Base-by-base conservation (phyloP, 2,113 vertebrate species). In the Actenoides lindsayi region DNA sequence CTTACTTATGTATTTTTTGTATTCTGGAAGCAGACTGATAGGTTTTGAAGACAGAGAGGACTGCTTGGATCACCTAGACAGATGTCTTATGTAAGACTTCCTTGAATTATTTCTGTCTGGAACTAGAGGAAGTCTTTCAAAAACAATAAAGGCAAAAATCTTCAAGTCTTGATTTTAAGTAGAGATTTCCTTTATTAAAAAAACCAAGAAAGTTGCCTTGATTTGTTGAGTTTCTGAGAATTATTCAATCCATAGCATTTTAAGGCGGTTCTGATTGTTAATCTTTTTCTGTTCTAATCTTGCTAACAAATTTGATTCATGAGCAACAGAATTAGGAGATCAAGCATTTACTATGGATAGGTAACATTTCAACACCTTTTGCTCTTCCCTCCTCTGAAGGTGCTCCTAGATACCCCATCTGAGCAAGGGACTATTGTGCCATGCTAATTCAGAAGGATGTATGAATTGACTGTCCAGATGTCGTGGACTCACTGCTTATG, bases 101-200 rank as follows among this genome's bases (percentile, higher is more conserved):
- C 91, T 92, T 92, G 86, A 94, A 94, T 96, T 97, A 95, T 94
- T 96, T 90, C 91, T 94, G 56, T 81, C 60, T 94, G 60, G 51
- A 94, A 68, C 80, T 81, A 84, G 56, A 96, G 91, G 94, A 96
- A 91, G 39, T 84, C 64, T 87, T 97, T 94, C 54, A 92, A 84
- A 94, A 94, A 90, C 63, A 92, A 77, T 62, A 83, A 79, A 73
- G 24, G n/a, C 67, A 93, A 90, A 95, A 95, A 89, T 83, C 57
- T 82, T 84, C 39, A 16, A 94, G 69, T 91, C 74, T 92, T 92
- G 65, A 89, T 91, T 87, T 90, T 81, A 92, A 95, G 59, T 59
- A 94, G 68, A 92, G 48, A 77, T 83, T 95, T 94, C 39, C 59
- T 92, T 96, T 94, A 87, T 85, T 67, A 59, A 93, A 94, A 92